Conservation (phyloP, 2,797 vertebrate genomes). For the Ptychadena robeensis region DNA sequence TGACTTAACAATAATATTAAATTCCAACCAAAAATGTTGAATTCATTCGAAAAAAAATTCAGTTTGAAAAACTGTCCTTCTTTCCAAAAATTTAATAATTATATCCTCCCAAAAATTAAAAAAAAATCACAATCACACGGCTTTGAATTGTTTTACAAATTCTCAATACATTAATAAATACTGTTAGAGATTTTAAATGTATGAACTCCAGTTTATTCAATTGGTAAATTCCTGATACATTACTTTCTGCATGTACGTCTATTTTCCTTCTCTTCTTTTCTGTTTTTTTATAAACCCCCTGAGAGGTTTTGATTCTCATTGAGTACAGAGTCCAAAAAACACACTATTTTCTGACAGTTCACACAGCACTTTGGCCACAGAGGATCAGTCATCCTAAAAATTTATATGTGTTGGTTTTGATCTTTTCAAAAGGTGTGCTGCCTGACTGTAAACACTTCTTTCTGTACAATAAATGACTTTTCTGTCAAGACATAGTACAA, state of each 20-base stretch:
- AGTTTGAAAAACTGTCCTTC: not conserved
- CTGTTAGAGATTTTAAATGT: slow-evolving; percentile 2
- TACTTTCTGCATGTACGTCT: slow-evolving; percentile 33
- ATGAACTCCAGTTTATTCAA: slow-evolving; percentile 31
- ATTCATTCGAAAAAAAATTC: not conserved
- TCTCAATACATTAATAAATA: slow-evolving; percentile 47
- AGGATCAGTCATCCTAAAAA: slow-evolving; percentile 58
- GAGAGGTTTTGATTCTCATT: slow-evolving; percentile 36
- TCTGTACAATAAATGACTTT: slow-evolving; percentile 38
- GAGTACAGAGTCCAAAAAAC: slow-evolving; percentile 34
- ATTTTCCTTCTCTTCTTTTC: slow-evolving; percentile 31
- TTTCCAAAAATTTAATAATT: not conserved
- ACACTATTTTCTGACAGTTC: slow-evolving; percentile 33
- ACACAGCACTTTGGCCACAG: slow-evolving; percentile 31
- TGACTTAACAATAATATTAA: not conserved
- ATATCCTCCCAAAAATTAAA: slow-evolving; percentile 22
- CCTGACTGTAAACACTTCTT: slow-evolving; percentile 42
- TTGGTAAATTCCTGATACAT: slow-evolving; percentile 42
- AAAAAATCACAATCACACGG: slow-evolving; percentile 2
- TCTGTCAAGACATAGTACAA: slow-evolving; percentile 7
- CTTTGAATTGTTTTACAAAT: slow-evolving; percentile 17
- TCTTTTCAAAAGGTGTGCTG: slow-evolving; percentile 42
- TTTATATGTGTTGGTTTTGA: slow-evolving; percentile 46
- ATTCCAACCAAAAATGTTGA: not conserved
- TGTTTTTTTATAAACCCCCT: slow-evolving; percentile 34